Conservation (phyloP, 64 coral and sea anemone species). For the Exaiptasia diaphana region DNA sequence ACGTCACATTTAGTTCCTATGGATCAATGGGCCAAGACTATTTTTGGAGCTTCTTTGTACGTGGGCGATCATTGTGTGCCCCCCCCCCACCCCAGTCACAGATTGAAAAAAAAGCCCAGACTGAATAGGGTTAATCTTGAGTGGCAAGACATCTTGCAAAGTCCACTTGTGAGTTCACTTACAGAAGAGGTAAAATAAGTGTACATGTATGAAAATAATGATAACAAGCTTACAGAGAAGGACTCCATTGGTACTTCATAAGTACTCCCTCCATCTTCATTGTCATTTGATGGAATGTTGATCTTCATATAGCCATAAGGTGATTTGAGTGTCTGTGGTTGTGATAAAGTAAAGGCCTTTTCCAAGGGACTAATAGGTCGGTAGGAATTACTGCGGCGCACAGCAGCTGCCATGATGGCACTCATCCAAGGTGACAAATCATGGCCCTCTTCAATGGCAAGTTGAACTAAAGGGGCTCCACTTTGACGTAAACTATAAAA, state of each 20-base stretch:
- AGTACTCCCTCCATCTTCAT: conserved; percentile 2
- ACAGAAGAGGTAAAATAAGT: neutral
- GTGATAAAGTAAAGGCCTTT: conserved; percentile 26
- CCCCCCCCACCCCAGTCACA: no score
- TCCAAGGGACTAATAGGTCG: conserved; percentile 68
- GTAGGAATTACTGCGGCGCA: conserved; percentile 54
- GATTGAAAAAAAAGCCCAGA: no score
- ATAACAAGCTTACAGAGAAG: neutral
- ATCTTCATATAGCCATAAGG: conserved; percentile 6
- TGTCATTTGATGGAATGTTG: neutral
- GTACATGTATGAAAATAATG: neutral
- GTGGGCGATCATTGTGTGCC: no score
- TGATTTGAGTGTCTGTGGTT: conserved; percentile 29
- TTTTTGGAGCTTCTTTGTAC: no score
- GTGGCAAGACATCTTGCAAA: no score
- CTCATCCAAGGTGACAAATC: conserved; percentile 97
- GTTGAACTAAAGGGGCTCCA: conserved; percentile 34
- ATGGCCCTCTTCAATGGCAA: conserved; percentile 83
- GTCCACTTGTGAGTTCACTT: no score
- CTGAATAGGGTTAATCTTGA: no score
- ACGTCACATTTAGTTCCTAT: no score
- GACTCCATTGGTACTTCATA: conserved; percentile 55
- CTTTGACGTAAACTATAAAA: neutral
- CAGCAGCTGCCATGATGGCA: conserved; percentile 82
- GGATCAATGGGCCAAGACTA: no score